Base-by-base conservation (phyloP, 2,888 invertebrate genomes). In the Cabera pusaria region DNA sequence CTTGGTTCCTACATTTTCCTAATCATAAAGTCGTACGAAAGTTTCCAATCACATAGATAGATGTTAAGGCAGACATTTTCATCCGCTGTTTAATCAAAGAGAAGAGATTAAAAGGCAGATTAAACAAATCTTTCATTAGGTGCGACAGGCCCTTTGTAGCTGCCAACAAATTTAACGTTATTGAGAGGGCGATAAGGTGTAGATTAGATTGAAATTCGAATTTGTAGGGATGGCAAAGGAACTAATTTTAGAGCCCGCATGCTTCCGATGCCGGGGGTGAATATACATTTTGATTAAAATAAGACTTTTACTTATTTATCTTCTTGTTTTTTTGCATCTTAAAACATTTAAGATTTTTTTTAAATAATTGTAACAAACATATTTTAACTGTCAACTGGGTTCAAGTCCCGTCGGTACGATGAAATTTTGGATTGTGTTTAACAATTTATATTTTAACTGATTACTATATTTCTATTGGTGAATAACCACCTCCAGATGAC, bases 231-330 rank as follows among this genome's bases (percentile, higher is more conserved):
- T 31, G 44, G 44, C 36, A 39, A 52, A 38, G 57, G 59, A 64
- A 64, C 62, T 59, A 64, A 69, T 67, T 63, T 63, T 44, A 36
- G 42, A 54, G 52, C 73, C 76, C 76, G 76, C 74, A 75, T 73
- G 60, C 47, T 56, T 52, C 42, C 27, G 49, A 52, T 41, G 44
- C 37, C 45, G 47, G 29, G 46, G 53, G 42, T 58, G 46, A 35
- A 56, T 37, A 56, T 49, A n/a, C n/a, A n/a, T n/a, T n/a, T n/a
- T n/a, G n/a, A n/a, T n/a, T n/a, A n/a, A n/a, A n/a, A n/a, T n/a
- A n/a, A n/a, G n/a, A n/a, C n/a, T n/a, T n/a, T n/a, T n/a, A n/a
- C n/a, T n/a, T n/a, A n/a, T n/a, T n/a, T n/a, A n/a, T n/a, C n/a
- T n/a, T n/a, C n/a, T n/a, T n/a, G n/a, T n/a, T n/a, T n/a, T n/a